Evolutionary conservation across 2,888 invertebrate genomes (phyloP), one percentile per base, ranked within the genome.

Genomic region (Eupsilia transversa): DNA sequence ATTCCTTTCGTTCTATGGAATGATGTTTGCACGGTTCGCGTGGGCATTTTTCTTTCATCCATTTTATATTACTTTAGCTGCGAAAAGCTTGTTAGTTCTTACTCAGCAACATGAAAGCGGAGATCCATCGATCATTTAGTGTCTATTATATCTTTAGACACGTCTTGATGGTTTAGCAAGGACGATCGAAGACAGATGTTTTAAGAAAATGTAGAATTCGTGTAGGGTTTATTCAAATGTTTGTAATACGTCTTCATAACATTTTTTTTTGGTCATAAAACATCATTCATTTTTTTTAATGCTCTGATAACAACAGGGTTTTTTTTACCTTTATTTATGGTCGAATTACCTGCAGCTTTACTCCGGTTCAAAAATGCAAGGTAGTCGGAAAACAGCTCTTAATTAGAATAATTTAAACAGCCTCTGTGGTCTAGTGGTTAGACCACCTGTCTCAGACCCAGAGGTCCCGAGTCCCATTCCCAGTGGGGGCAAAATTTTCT

Each of bases 101-200:
- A 52, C 66, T 72, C 56, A 59, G 73, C 54, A 49, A 66, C 68
- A 79, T 66, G n/a, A 72, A 60, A 75, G 38, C 30, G 54, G 52
- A 27, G 46, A 67, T 64, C 72, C 73, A 82, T 82, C 84, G 33
- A 83, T 82, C 84, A 80, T 72, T 83, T 74, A 79, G 52, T 52
- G 64, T 60, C 59, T 70, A 38, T 63, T 82, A 67, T 70, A 52
- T 83, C 52, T 67, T 63, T 46, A 68, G 70, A 68, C 69, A 64
- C 30, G 64, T 57, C 46, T 54, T 59, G 41, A 52, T 41, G 61
- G 52, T 10, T 64, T 20, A 66, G 35, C 60, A 49, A 69, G 12
- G 17, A 60, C 41, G 64, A 63, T 57, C 17, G 14, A 66, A 66
- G 52, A 64, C 17, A 49, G 59, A 74, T 49, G 57, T 64, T 59